Percentiles rank a stretch among this genome's conserved stretches.
Evolutionary conservation across 2,113 vertebrate genomes (phyloP).

Genomic region (Dasyurus viverrinus): DNA sequence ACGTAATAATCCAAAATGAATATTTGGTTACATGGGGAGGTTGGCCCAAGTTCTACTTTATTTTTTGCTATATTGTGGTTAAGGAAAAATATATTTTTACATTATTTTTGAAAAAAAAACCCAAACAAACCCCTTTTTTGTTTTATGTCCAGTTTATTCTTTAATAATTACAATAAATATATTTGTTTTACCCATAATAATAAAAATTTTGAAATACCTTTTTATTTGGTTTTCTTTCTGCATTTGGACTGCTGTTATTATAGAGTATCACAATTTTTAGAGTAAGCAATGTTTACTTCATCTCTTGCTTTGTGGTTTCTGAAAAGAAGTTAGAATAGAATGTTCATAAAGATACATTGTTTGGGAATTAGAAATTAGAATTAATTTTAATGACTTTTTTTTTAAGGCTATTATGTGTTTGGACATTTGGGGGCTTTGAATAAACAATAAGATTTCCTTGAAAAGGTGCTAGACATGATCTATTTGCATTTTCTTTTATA

Average conservation of each 20-base stretch:
- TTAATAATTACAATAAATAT: not conserved
- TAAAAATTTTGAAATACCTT: not conserved
- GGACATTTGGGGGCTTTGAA: slow-evolving; percentile 79
- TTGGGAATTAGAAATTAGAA: slow-evolving; percentile 50
- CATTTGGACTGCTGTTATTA: not conserved
- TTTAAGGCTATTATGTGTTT: slow-evolving; percentile 80
- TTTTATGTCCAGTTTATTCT: not conserved
- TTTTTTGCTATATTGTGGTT: not conserved
- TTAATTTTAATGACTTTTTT: slow-evolving; percentile 81
- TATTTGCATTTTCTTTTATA: slow-evolving; percentile 89
- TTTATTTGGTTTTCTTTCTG: not conserved
- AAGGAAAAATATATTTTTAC: slow-evolving; percentile 25
- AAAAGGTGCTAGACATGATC: slow-evolving; percentile 84
- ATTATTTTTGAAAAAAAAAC: not conserved
- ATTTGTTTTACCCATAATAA: not conserved
- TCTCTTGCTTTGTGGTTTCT: not conserved
- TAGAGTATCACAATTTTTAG: not conserved
- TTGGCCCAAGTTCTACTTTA: not conserved
- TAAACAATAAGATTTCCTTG: slow-evolving; percentile 83
- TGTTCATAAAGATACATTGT: not conserved
- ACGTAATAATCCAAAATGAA: slow-evolving; percentile 6
- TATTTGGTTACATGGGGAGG: not conserved
- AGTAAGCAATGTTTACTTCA: not conserved
- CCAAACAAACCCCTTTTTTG: not conserved
- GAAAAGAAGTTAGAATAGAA: not conserved